A percentile compares a stretch with the other conserved stretches of the same genome.
These are phyloP conservation scores for Cheilosia urbana DNA, from an alignment of 2,888 invertebrate species.

Conservation along the genomic window DNA sequence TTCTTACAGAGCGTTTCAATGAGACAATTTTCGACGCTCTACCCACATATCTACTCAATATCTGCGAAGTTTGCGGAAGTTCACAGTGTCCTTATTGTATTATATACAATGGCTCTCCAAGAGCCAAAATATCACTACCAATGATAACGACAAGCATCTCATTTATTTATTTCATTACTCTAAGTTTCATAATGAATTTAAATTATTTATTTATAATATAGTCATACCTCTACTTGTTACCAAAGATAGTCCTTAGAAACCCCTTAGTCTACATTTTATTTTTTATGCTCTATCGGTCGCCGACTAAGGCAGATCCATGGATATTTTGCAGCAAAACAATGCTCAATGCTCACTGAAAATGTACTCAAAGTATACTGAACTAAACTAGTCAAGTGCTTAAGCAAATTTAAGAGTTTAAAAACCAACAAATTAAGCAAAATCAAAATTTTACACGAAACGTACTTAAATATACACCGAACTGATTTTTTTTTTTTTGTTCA, in stretches of 20 bases:
- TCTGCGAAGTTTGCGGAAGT: conserved; percentile 95
- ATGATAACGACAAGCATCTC: conserved; percentile 57
- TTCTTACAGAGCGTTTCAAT: conserved; percentile 91
- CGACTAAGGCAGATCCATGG: not conserved
- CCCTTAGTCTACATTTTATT: not conserved
- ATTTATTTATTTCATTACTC: conserved; percentile 58
- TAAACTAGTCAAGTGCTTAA: conserved; percentile 62
- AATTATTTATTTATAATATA: conserved; percentile 59
- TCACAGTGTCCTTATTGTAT: conserved; percentile 95
- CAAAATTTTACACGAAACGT: conserved; percentile 2
- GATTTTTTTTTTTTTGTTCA: conserved; percentile 33
- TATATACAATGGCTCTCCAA: conserved; percentile 86
- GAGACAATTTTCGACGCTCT: conserved; percentile 93
- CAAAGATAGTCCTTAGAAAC: conserved; percentile 46
- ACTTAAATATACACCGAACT: conserved; percentile 46
- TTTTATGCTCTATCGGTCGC: not conserved
- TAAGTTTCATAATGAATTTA: conserved; percentile 52
- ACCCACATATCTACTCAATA: conserved; percentile 91
- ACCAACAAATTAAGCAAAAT: not conserved
- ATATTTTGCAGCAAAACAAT: not conserved
- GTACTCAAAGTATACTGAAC: conserved; percentile 56
- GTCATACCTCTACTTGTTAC: conserved; percentile 54
- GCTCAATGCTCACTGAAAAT: conserved; percentile 30
- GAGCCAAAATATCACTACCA: conserved; percentile 36
- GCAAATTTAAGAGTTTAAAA: conserved; percentile 28